Percentiles rank a stretch among this genome's conserved stretches.
phyloP scores from a whole-genome alignment of 1,140 invertebrate genomes.

The Papilio glaucus region DNA sequence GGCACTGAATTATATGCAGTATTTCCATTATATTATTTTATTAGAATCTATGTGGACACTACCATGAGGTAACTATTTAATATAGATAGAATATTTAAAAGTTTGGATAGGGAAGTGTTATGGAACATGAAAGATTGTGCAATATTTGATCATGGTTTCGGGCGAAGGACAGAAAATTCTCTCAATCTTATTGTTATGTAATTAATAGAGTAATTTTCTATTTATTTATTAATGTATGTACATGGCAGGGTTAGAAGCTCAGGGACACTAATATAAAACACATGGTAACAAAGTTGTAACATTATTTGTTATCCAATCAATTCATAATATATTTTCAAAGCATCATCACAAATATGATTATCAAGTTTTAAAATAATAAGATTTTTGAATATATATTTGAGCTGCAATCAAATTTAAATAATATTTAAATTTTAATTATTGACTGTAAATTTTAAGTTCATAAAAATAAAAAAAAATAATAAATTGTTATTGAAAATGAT shows the following conservation, averaged over 20 bases:
- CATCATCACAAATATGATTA: not conserved
- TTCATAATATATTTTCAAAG: not conserved
- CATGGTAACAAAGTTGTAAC: not conserved
- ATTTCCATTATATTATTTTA: not conserved
- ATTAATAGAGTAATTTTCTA: not conserved
- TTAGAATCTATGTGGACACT: not conserved
- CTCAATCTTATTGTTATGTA: not conserved
- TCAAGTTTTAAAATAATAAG: not conserved
- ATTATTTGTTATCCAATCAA: too few relatives aligned
- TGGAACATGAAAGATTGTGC: slow-evolving; percentile 12
- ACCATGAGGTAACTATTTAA: slow-evolving; percentile 2
- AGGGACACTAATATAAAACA: not conserved
- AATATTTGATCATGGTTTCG: slow-evolving; percentile 3
- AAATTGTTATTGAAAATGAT: not conserved
- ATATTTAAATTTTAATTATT: not conserved
- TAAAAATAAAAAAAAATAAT: not conserved
- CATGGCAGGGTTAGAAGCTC: not conserved
- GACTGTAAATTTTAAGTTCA: not conserved
- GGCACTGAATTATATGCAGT: not conserved
- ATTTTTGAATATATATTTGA: not conserved
- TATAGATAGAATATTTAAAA: not conserved
- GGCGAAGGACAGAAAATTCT: not conserved
- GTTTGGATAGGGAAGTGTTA: slow-evolving; percentile 1
- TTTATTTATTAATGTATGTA: slow-evolving; percentile 1
- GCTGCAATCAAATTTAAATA: not conserved